Base-by-base conservation (phyloP, 1,140 invertebrate species). In the Thaumatotibia leucotreta region DNA sequence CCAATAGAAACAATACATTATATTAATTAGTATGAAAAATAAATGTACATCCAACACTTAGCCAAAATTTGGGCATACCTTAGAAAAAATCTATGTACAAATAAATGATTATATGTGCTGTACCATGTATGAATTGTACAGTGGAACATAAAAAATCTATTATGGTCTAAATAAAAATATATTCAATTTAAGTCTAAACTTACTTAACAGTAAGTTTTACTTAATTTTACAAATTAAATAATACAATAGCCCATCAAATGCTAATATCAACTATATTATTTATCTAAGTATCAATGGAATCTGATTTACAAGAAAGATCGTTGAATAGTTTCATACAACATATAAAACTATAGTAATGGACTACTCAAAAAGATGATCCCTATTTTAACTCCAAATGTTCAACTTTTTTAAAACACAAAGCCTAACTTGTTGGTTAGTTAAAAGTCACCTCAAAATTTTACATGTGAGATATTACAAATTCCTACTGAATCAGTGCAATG, bases 391-490 rank as follows among this genome's bases (percentile, higher is more conserved):
- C 27, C 14, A 31, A 24, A 17, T 4, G 9, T 58, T 27, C 17
- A 14, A 20, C 23, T 27, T 31, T 27, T 29, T 58, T 24, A 6
- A 27, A 58, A 17, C 52, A 74, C 72, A 78, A 78, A 49, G 68
- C 63, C 67, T 74, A 72, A 70, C 67, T 70, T 69, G 71, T 74
- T 35, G 32, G 62, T 72, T 68, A 79, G 45, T 67, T 71, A 73
- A 66, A 75, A 74, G 69, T 71, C 75, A 75, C 71, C 61, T 71
- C 64, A 74, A 73, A 72, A 76, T 69, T 74, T 65, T 76, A 76
- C 73, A 77, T 65, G 67, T 68, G 75, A 75, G 67, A 73, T 80
- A 75, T 54, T 76, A 68, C 66, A 66, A 66, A 64, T 65, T 63
- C 66, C 66, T 74, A 68, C 58, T 62, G 69, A 32, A 72, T 73